phyloP scores from a whole-genome alignment of 1,140 invertebrate species.

The Drosophila parabipectinata region DNA sequence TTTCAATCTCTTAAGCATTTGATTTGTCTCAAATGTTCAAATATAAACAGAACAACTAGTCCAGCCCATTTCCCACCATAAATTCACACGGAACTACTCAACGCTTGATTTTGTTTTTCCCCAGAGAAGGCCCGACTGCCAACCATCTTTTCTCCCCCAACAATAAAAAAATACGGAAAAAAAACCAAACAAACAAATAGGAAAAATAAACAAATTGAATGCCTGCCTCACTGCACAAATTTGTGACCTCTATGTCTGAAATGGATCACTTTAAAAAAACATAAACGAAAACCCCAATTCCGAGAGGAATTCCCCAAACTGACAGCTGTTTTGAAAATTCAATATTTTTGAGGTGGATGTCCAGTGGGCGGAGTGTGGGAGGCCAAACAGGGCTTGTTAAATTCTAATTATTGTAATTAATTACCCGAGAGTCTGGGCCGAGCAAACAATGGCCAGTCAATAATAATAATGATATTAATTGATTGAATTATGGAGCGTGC shows the following conservation, averaged over 20 bases:
- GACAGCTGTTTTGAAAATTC: slow-evolving; percentile 12
- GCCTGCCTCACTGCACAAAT: slow-evolving; percentile 66
- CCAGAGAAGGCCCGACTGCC: neutral
- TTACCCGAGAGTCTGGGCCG: slow-evolving; percentile 61
- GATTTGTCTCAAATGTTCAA: slow-evolving; percentile 58
- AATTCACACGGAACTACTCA: slow-evolving; percentile 58
- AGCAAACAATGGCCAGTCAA: slow-evolving; percentile 67
- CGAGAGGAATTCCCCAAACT: slow-evolving; percentile 20
- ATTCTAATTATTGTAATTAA: slow-evolving; percentile 81
- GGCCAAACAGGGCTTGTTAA: slow-evolving; percentile 58
- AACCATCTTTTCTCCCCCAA: neutral
- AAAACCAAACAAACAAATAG: slow-evolving; percentile 16
- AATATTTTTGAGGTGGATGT: slow-evolving; percentile 7
- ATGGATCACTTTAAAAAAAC: slow-evolving; percentile 46
- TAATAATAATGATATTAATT: slow-evolving; percentile 78
- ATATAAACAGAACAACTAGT: slow-evolving; percentile 63
- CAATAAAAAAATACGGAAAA: slow-evolving; percentile 1
- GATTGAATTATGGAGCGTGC: slow-evolving; percentile 71
- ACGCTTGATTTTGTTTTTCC: slow-evolving; percentile 29
- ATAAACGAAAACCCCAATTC: slow-evolving; percentile 32
- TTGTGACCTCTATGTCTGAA: slow-evolving; percentile 63
- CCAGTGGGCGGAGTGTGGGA: neutral
- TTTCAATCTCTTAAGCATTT: slow-evolving; percentile 46
- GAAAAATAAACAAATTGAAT: slow-evolving; percentile 52
- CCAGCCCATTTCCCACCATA: slow-evolving; percentile 67